A percentile compares a stretch with the other conserved stretches of the same genome.
Evolutionary conservation across 2,113 vertebrate genomes (phyloP).

Genomic region (Casuarius casuarius): DNA sequence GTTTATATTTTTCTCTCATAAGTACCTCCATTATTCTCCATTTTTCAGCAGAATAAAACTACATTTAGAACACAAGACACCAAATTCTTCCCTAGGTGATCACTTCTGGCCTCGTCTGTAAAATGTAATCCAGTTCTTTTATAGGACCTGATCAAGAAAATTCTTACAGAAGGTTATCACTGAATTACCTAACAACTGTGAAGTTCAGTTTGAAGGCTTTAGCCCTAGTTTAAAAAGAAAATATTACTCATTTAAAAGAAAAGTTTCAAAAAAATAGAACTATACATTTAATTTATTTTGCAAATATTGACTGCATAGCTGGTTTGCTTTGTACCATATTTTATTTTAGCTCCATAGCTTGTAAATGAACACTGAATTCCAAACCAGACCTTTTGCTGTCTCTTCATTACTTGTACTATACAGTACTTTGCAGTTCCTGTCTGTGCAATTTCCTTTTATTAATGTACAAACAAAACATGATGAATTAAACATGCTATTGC

Average conservation of each 20-base stretch:
- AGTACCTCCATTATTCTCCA: not conserved
- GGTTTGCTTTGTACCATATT: not conserved
- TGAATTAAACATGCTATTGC: slow-evolving; percentile 75
- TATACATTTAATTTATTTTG: not conserved
- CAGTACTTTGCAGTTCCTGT: slow-evolving; percentile 48
- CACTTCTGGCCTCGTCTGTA: not conserved
- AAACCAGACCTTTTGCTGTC: slow-evolving; percentile 22
- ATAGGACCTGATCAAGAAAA: not conserved
- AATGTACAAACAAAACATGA: slow-evolving; percentile 73
- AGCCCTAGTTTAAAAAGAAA: not conserved
- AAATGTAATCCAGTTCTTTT: not conserved
- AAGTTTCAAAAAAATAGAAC: not conserved
- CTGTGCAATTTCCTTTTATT: slow-evolving; percentile 73
- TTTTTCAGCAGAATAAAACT: not conserved
- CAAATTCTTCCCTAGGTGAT: not conserved
- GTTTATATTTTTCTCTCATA: not conserved
- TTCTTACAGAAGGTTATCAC: not conserved
- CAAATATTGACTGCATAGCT: not conserved
- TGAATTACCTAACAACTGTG: not conserved
- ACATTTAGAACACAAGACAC: not conserved
- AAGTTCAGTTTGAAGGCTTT: not conserved
- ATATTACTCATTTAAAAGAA: not conserved
- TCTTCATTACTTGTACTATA: slow-evolving; percentile 40
- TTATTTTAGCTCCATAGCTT: slow-evolving; percentile 15
- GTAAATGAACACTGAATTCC: slow-evolving; percentile 11